Percentiles rank a stretch among this genome's conserved stretches.
Evolutionary conservation across 2,113 vertebrate genomes (phyloP).

Genomic region (Anthoscopus minutus): DNA sequence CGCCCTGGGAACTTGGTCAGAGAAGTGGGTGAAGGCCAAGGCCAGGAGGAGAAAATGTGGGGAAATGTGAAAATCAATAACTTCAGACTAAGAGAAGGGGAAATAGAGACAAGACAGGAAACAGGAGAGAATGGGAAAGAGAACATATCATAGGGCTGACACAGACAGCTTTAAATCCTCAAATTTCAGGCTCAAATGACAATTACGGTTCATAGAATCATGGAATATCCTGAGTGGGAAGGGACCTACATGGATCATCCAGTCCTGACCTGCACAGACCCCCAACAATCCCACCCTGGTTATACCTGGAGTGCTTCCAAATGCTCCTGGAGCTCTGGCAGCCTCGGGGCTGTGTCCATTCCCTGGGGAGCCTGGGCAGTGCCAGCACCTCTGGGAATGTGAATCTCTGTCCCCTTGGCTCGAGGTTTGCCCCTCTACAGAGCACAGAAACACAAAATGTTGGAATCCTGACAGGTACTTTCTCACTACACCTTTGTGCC

Average conservation of each 20-base stretch:
- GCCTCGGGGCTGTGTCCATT: background rate
- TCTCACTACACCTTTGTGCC: rapidly evolving
- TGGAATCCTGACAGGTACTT: background rate
- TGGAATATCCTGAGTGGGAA: background rate
- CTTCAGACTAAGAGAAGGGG: background rate
- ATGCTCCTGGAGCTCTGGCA: background rate
- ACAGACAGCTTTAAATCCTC: background rate
- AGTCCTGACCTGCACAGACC: background rate
- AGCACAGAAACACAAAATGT: background rate
- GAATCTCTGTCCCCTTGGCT: too few species aligned
- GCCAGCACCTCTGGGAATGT: background rate
- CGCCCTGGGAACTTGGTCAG: background rate
- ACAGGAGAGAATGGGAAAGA: rapidly evolving
- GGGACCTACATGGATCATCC: background rate
- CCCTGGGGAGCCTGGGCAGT: background rate
- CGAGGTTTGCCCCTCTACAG: too few species aligned
- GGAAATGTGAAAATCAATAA: background rate
- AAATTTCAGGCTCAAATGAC: background rate
- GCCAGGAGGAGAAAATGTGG: rapidly evolving
- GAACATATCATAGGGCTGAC: background rate
- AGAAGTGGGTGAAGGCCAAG: rapidly evolving
- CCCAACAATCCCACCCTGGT: background rate
- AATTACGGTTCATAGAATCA: background rate
- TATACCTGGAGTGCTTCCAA: too few species aligned
- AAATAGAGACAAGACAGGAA: background rate